phyloP scores from a whole-genome alignment of 2,888 invertebrate genomes.

The Dryobotodes eremita region DNA sequence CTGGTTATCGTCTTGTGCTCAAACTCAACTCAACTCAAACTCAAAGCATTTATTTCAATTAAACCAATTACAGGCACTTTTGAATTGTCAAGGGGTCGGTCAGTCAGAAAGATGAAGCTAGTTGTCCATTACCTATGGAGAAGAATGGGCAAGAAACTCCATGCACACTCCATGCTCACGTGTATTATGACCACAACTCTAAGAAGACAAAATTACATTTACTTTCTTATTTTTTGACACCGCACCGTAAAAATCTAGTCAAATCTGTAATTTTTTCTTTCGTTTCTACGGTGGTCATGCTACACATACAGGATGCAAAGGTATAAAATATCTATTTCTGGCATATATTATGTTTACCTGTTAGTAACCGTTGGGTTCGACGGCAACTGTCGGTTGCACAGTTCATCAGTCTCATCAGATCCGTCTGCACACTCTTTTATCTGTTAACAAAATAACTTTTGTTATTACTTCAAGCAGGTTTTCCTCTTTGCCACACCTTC shows the following conservation, averaged over 20 bases:
- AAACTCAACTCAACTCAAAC: too few species aligned
- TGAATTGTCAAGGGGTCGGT: too few species aligned
- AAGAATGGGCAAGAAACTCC: too few species aligned
- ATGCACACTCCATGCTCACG: too few species aligned
- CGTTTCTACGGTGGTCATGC: neutral
- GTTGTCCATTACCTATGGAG: too few species aligned
- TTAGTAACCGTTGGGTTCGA: neutral
- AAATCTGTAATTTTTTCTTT: neutral
- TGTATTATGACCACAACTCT: too few species aligned
- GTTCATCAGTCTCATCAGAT: slow-evolving; percentile 78
- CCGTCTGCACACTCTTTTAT: slow-evolving; percentile 76
- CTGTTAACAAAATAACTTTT: slow-evolving; percentile 10
- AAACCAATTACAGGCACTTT: too few species aligned
- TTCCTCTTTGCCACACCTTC: neutral
- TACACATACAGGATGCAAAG: neutral
- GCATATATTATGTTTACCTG: slow-evolving; percentile 18
- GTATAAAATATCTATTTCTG: neutral
- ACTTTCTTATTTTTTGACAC: neutral
- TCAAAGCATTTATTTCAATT: too few species aligned
- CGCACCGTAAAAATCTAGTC: neutral
- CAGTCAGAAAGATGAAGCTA: too few species aligned
- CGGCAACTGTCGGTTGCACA: slow-evolving; percentile 72
- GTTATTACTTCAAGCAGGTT: neutral
- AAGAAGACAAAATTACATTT: neutral
- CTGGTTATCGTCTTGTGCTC: neutral